These are phyloP conservation scores for Bradypodion pumilum DNA, from an alignment of 2,797 vertebrate species.

Conservation along the genomic window DNA sequence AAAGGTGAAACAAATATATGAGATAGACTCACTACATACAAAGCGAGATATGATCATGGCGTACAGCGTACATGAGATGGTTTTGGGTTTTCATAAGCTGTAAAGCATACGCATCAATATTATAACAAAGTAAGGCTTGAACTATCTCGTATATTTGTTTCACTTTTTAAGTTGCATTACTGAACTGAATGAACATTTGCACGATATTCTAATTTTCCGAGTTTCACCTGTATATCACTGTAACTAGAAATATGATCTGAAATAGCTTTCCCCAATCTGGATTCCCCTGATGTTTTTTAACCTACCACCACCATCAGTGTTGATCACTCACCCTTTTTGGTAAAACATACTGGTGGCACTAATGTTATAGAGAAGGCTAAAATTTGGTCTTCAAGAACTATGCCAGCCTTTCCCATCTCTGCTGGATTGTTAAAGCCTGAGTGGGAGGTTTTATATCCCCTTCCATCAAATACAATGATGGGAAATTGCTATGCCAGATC, in stretches of 20 bases:
- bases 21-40: no score
- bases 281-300: background rate
- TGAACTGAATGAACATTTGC: no score
- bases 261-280: background rate
- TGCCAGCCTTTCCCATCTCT: background rate
- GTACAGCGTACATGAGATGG: no score
- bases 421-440: background rate
- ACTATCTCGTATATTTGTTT: no score
- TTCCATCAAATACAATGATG: background rate
- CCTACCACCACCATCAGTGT: background rate
- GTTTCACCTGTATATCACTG: background rate
- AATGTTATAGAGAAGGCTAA: background rate
- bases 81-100: no score
- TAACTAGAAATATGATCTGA: background rate
- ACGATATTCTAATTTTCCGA: no score
- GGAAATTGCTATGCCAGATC: background rate
- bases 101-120: no score
- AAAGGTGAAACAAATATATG: no score
- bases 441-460: background rate
- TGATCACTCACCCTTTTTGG: background rate
- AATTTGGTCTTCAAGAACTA: background rate
- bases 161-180: no score
- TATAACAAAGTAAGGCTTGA: no score
- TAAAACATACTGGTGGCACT: background rate
- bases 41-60: no score